Conservation (phyloP, 2,113 vertebrate species). For the Lamprotornis superbus region DNA sequence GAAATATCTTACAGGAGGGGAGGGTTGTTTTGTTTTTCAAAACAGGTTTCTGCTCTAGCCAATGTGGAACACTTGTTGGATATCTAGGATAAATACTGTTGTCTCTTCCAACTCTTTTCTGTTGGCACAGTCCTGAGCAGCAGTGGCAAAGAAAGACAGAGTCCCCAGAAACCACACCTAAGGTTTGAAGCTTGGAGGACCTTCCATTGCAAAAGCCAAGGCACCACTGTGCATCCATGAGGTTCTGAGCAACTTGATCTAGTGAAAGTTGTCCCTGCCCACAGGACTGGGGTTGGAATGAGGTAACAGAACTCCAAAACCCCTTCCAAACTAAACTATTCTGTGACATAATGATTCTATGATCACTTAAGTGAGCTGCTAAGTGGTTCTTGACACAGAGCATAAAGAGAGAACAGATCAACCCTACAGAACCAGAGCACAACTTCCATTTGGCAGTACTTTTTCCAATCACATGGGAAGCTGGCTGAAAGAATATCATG, state of each 20-base stretch:
- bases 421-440: neutral
- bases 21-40: neutral
- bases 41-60: neutral
- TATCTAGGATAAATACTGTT: neutral
- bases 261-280: neutral
- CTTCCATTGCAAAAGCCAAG: neutral
- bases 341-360: neutral
- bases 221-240: neutral
- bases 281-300: neutral
- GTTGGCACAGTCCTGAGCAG: neutral
- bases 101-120: neutral
- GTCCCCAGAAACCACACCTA: neutral
- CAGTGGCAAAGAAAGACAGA: neutral
- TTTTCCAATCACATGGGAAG: neutral
- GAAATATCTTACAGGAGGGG: neutral
- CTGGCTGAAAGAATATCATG: neutral
- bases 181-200: neutral
- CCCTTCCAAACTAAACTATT: neutral
- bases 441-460: neutral
- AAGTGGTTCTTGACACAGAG: neutral
- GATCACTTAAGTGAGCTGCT: neutral
- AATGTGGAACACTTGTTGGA: neutral
- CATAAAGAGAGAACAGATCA: neutral
- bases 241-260: neutral
- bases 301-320: neutral